Evolutionary conservation across 2,113 vertebrate species (phyloP), one percentile per base, ranked within the genome.

Genomic region (Opisthocomus hoazin): DNA sequence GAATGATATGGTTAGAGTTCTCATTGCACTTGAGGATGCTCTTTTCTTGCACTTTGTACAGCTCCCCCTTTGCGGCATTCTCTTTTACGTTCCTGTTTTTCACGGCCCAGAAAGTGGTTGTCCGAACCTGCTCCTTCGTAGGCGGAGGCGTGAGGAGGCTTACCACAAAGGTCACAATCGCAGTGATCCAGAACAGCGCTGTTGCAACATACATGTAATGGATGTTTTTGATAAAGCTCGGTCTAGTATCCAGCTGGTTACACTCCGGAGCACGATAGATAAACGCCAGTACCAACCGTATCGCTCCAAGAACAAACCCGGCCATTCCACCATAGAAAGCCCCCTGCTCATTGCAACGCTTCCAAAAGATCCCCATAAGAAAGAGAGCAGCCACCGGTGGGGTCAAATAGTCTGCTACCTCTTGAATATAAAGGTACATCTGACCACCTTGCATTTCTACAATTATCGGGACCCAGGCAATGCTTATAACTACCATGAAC

Each of bases 381-480:
- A 99, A 99, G 17, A 99, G 98, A 66, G 99, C 99, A 5, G 99
- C 99, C 39, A 99, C 98, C 1, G 99, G 99, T 30, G 99, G 99
- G 6, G 99, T 99, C 88, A 99, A 98, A 93, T 99, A 99, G 87
- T 99, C 99, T 1, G 99, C 99, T 10, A 99, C 98, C 97, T 99
- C 99, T 97, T 99, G 99, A 94, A 99, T 99, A 95, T 99, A 99
- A 51, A 99, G 98, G 96, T 99, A 99, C 97, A 99, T 99, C 97
- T 99, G 99, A 50, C 99, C 99, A 27, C 99, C 99, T 97, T 99
- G 99, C 99, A 99, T 99, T 96, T 99, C 99, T 95, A 99, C 98
- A 39, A 99, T 99, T 90, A 99, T 99, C 9, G 99, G 99, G 58
- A 99, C 99, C 99, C 99, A 99, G 27, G 99, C 99, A 37, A 99